Conservation (phyloP, 2,888 invertebrate genomes). For the Lepidocyrtinus sp. region DNA sequence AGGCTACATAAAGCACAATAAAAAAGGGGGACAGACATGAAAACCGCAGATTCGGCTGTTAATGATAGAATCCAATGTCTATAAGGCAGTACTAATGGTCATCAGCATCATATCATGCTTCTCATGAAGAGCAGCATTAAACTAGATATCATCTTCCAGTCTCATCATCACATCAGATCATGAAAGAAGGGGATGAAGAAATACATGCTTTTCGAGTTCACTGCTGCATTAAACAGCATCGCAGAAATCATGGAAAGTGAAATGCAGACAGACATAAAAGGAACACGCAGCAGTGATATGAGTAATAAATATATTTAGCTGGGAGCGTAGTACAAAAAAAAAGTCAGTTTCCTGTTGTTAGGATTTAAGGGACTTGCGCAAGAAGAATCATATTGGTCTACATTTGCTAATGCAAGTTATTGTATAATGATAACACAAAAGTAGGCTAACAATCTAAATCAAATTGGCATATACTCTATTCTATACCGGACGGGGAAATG, state of each 20-base stretch:
- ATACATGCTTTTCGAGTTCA: no score
- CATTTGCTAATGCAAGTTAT: neutral
- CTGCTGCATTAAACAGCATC: neutral
- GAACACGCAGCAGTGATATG: neutral
- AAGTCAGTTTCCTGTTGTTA: neutral
- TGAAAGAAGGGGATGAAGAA: no score
- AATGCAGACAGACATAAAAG: slow-evolving; percentile 35
- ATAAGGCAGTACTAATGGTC: slow-evolving; percentile 49
- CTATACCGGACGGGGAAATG: slow-evolving; percentile 34
- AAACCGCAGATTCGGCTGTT: slow-evolving; percentile 61
- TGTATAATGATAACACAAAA: neutral
- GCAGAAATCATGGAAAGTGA: slow-evolving; percentile 25
- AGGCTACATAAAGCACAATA: slow-evolving; percentile 21
- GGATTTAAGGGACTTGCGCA: neutral
- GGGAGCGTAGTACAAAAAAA: neutral
- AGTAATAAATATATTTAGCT: neutral
- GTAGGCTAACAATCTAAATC: slow-evolving; percentile 34
- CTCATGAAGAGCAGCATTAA: neutral
- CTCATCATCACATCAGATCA: neutral
- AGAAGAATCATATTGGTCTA: neutral
- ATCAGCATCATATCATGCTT: slow-evolving; percentile 26
- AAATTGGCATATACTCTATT: no score
- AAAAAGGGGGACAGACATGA: slow-evolving; percentile 48
- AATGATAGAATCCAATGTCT: slow-evolving; percentile 62
- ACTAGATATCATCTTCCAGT: neutral